Conservation (phyloP, 1,140 invertebrate genomes). For the Nasonia giraulti region DNA sequence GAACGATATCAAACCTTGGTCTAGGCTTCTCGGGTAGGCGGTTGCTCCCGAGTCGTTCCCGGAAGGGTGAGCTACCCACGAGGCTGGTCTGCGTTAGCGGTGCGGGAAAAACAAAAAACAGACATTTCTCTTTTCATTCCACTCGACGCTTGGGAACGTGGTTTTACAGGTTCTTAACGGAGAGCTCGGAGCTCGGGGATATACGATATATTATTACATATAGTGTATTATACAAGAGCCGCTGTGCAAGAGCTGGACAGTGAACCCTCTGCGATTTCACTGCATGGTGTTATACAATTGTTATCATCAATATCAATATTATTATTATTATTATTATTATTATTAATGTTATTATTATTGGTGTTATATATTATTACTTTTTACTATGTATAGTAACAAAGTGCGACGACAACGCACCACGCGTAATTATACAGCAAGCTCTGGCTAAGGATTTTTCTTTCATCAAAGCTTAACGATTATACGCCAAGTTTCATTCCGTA, state of each 20-base stretch:
- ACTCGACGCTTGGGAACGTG: no score
- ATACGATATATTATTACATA: neutral
- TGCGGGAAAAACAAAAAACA: constrained; percentile 58
- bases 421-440: constrained; percentile 29
- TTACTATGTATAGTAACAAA: neutral
- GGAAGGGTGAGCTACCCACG: constrained; percentile 85
- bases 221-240: neutral
- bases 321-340: constrained; percentile 1
- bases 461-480: constrained; percentile 11
- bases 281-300: neutral
- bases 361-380: neutral
- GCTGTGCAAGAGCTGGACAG: neutral
- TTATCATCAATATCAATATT: neutral
- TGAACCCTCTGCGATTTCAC: neutral
- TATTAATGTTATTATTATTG: neutral
- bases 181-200: neutral
- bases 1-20: constrained; percentile 81
- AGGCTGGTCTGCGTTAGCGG: constrained; percentile 70
- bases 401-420: constrained; percentile 22
- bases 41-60: constrained; percentile 90
- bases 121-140: neutral
- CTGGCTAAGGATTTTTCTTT: neutral
- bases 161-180: no score
- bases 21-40: constrained; percentile 86
- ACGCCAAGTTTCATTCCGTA: neutral